These are phyloP conservation scores for Serripes groenlandicus DNA, from an alignment of 2,888 invertebrate genomes.

Conservation along the genomic window DNA sequence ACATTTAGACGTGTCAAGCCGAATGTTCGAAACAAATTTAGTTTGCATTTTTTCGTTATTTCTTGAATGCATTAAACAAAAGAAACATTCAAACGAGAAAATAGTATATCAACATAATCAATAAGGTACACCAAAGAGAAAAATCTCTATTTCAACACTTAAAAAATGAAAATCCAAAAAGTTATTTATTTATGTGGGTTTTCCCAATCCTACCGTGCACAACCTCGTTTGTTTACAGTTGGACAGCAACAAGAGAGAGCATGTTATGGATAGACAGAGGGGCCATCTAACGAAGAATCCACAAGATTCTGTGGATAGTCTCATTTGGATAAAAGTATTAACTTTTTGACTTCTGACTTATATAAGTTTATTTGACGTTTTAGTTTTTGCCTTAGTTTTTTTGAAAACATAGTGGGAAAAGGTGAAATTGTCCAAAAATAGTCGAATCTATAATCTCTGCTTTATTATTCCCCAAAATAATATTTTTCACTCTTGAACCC, in stretches of 20 bases:
- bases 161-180: neutral
- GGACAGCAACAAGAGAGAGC: conserved; percentile 37
- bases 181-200: conserved; percentile 22
- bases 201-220: conserved; percentile 66
- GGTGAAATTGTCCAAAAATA: too few species aligned
- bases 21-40: conserved; percentile 17
- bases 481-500: too few species aligned
- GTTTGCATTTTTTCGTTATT: neutral
- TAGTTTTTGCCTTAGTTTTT: too few species aligned
- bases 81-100: neutral
- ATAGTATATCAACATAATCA: too few species aligned
- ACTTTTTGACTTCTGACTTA: too few species aligned
- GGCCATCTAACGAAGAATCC: conserved; percentile 80
- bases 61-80: neutral
- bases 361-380: too few species aligned
- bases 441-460: too few species aligned
- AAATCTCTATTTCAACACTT: neutral
- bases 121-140: too few species aligned
- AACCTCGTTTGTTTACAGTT: conserved; percentile 70
- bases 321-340: conserved; percentile 84
- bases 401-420: conserved; percentile 9
- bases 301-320: conserved; percentile 77
- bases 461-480: too few species aligned
- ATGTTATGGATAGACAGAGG: conserved; percentile 81
- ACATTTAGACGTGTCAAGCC: conserved; percentile 44